phyloP scores from a whole-genome alignment of 1,140 invertebrate species.

The Heliconius melpomene region DNA sequence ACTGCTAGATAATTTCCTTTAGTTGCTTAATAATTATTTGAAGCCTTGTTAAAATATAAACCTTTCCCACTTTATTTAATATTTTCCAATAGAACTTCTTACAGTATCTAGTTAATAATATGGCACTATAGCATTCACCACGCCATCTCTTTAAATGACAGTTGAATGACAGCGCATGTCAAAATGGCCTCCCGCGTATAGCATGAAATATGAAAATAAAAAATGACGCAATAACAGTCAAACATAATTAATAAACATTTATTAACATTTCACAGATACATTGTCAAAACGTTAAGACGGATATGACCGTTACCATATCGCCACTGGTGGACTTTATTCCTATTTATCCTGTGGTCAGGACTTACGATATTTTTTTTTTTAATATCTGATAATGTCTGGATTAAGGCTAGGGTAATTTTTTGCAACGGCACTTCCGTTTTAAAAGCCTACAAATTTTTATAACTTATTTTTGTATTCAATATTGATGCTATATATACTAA shows the following conservation, averaged over 20 bases:
- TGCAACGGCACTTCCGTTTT: neutral
- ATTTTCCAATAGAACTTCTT: too few relatives aligned
- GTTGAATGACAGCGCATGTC: too few relatives aligned
- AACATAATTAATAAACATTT: slow-evolving; percentile 45
- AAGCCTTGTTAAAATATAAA: too few relatives aligned
- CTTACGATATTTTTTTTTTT: slow-evolving; percentile 4
- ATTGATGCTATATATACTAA: too few relatives aligned
- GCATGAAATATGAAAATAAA: neutral
- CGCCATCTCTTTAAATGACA: too few relatives aligned
- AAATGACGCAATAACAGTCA: slow-evolving; percentile 15
- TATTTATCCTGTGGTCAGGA: slow-evolving; percentile 15
- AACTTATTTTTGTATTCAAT: too few relatives aligned
- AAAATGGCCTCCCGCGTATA: too few relatives aligned
- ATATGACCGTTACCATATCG: slow-evolving; percentile 29
- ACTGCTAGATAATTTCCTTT: too few relatives aligned
- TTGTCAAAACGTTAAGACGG: slow-evolving; percentile 46
- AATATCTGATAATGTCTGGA: neutral
- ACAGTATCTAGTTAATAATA: too few relatives aligned
- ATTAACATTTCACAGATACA: slow-evolving; percentile 53
- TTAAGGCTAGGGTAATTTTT: neutral
- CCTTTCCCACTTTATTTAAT: too few relatives aligned
- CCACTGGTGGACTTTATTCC: slow-evolving; percentile 46
- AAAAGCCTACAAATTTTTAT: neutral
- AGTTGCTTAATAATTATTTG: too few relatives aligned
- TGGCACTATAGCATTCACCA: too few relatives aligned